Evolutionary conservation across 2,888 invertebrate species (phyloP), one percentile per base, ranked within the genome.

Genomic region (Orthosia gothica): DNA sequence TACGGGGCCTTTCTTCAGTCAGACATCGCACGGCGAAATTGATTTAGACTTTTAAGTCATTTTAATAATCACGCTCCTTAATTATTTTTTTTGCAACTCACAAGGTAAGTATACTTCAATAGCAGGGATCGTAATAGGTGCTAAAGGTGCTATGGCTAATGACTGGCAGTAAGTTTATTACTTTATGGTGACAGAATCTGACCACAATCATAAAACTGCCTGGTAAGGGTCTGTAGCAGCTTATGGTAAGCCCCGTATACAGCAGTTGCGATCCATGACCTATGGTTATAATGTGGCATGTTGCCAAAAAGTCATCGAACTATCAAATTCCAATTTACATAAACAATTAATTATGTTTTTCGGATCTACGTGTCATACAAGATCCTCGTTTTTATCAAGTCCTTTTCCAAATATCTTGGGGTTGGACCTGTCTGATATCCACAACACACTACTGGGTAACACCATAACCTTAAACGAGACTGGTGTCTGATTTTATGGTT

Each of bases 221-320:
- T 64, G 26, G 26, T 54, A 63, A 64, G 79, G 79, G 11, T 4
- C 4, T 57, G 16, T 5, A 32, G 40, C 63, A 54, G 63, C 20
- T 72, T 78, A 64, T 64, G 72, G 78, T 40, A 40, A 49, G 63
- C 20, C 40, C 58, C 72, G 62, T 32, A 13, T 64, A n/a, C 26
- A 52, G 70, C 3, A 49, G 61, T 49, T 0, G 26, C 58, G 49
- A 69, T 81, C 76, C 76, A 79, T 75, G 81, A 79, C 79, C 75
- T 76, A 76, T 62, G 77, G 26, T 40, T 50, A 55, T 52, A 62
- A 18, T 81, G 67, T 81, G 67, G 79, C 80, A 72, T 20, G 1
- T 0, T 52, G 74, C 79, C 79, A 67, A 67, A 66, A 66, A 73
- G 66, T 78, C 73, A 54, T 65, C 16, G 72, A 72, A 71, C 76